A percentile compares a stretch with the other conserved stretches of the same genome.
These are phyloP conservation scores for Telmatherina bonti DNA, from an alignment of 2,797 vertebrate genomes.

Conservation along the genomic window DNA sequence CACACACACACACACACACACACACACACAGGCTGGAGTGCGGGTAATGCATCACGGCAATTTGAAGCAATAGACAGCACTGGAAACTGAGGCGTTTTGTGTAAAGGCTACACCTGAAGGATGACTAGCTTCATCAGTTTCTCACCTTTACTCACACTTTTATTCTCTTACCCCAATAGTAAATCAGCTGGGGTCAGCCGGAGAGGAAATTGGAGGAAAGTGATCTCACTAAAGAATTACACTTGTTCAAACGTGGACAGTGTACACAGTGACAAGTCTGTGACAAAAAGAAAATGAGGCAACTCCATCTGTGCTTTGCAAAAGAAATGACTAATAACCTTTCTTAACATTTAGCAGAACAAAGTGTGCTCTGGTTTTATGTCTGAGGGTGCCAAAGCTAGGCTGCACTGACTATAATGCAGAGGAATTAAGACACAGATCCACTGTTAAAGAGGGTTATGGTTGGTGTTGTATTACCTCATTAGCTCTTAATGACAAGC, in stretches of 20 bases:
- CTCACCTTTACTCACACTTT: slow-evolving; percentile 39
- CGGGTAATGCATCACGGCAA: slow-evolving; percentile 50
- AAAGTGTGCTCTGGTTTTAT: neutral
- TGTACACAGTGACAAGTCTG: slow-evolving; percentile 28
- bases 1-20: too few relatives aligned
- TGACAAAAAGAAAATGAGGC: slow-evolving; percentile 35
- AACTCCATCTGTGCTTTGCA: slow-evolving; percentile 14
- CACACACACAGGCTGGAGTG: slow-evolving; percentile 32
- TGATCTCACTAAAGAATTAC: slow-evolving; percentile 33
- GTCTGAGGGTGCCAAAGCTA: neutral
- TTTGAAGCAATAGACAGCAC: slow-evolving; percentile 23
- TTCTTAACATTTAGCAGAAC: neutral
- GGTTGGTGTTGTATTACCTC: slow-evolving; percentile 38
- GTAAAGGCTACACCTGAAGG: slow-evolving; percentile 17
- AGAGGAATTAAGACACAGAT: slow-evolving; percentile 18
- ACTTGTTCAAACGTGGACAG: slow-evolving; percentile 20
- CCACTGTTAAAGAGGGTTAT: slow-evolving; percentile 19
- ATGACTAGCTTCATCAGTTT: slow-evolving; percentile 24
- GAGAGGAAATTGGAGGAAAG: slow-evolving; percentile 40
- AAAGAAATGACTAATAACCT: slow-evolving; percentile 10
- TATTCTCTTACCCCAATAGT: slow-evolving; percentile 5
- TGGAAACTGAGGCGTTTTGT: slow-evolving; percentile 37
- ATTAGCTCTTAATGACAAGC: slow-evolving; percentile 53
- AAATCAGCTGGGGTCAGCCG: slow-evolving; percentile 29
- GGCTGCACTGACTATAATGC: slow-evolving; percentile 3